Evolutionary conservation across 2,797 vertebrate species (phyloP).

Genomic region (Acrossocheilus fasciatus): DNA sequence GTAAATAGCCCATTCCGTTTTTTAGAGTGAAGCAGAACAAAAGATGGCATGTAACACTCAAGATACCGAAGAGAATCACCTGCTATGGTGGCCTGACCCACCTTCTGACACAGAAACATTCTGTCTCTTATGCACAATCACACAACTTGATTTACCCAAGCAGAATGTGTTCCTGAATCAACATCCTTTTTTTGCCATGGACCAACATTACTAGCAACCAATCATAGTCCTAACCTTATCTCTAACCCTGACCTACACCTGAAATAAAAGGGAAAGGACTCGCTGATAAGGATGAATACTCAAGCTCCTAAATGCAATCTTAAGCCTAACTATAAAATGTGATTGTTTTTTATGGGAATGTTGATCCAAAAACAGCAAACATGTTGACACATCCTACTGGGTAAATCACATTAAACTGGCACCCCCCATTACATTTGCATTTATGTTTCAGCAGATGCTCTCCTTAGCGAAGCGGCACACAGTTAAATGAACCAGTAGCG

Average conservation of each 20-base stretch:
- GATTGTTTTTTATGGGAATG: neutral
- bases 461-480: neutral
- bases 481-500: neutral
- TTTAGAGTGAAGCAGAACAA: neutral
- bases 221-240: neutral
- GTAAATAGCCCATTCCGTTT: no score
- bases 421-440: neutral
- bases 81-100: neutral
- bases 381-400: neutral
- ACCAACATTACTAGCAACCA: neutral
- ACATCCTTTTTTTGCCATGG: neutral
- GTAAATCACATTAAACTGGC: slow-evolving; percentile 16
- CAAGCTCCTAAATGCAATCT: neutral
- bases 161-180: neutral
- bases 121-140: neutral
- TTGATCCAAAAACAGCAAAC: neutral
- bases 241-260: neutral
- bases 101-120: slow-evolving; percentile 3
- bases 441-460: slow-evolving; percentile 11
- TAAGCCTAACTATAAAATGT: neutral
- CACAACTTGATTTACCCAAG: slow-evolving; percentile 10
- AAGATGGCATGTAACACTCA: neutral
- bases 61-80: neutral
- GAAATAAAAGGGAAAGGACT: neutral
- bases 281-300: neutral